Conservation (phyloP, 2,113 vertebrate genomes). For the Cololabis saira region DNA sequence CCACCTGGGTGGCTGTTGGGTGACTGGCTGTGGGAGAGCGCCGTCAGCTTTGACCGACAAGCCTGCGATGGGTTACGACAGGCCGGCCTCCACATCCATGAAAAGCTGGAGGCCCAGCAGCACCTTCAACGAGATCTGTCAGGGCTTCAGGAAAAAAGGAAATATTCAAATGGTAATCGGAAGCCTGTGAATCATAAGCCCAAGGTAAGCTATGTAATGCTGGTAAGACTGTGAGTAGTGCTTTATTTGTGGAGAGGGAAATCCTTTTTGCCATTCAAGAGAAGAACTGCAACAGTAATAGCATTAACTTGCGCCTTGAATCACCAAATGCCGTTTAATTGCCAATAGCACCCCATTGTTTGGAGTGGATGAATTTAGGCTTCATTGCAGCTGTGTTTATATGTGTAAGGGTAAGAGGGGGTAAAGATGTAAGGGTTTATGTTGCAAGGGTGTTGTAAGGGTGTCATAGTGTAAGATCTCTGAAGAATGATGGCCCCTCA, state of each 20-base stretch:
- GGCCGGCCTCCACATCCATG: constrained; percentile 46
- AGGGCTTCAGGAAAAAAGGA: constrained; percentile 71
- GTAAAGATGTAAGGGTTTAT: constrained; percentile 66
- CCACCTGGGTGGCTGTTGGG: constrained; percentile 62
- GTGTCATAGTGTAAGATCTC: constrained; percentile 81
- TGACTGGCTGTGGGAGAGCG: constrained; percentile 43
- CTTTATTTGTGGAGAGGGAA: constrained; percentile 84
- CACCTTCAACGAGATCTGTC: constrained; percentile 67
- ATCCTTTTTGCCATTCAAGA: constrained; percentile 84
- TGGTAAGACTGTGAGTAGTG: constrained; percentile 84
- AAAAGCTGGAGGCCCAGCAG: constrained; percentile 60
- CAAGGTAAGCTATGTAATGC: constrained; percentile 87
- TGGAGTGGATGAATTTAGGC: constrained; percentile 78
- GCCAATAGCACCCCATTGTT: constrained; percentile 84
- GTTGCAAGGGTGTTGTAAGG: constrained; percentile 68
- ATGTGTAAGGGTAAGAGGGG: constrained; percentile 59
- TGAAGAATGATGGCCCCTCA: constrained; percentile 81
- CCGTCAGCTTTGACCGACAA: constrained; percentile 60
- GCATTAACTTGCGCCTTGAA: constrained; percentile 85
- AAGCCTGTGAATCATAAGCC: constrained; percentile 85
- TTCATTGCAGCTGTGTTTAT: constrained; percentile 60
- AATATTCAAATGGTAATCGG: constrained; percentile 85
- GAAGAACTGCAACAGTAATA: constrained; percentile 85
- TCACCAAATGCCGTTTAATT: constrained; percentile 86
- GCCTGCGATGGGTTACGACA: constrained; percentile 65